These are phyloP conservation scores for Gallinago jamesoni DNA, from an alignment of 2,113 vertebrate genomes.

Conservation along the genomic window DNA sequence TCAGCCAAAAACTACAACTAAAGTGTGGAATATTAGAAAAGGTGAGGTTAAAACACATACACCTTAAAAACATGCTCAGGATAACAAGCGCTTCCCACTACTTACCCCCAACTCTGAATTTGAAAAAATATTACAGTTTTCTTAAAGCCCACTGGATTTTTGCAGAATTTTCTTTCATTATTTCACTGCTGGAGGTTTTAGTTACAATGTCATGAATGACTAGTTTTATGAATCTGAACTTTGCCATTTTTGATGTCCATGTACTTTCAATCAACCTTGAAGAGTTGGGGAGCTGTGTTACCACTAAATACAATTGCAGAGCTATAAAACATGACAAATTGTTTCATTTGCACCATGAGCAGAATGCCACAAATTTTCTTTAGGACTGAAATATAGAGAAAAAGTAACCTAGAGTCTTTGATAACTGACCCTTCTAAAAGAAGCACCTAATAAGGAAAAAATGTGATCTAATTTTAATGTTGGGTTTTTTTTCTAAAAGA, in stretches of 20 bases:
- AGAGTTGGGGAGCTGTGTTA: neutral
- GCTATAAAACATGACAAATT: neutral
- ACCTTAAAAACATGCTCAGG: neutral
- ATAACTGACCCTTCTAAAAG: neutral
- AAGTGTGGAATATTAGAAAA: neutral
- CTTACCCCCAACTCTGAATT: neutral
- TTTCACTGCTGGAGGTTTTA: neutral
- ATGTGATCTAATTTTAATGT: neutral
- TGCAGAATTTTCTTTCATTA: neutral
- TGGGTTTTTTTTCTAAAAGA: neutral
- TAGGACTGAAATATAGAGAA: neutral
- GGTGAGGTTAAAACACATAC: neutral
- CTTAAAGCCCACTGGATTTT: neutral
- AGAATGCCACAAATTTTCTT: neutral
- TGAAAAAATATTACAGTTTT: neutral
- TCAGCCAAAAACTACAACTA: neutral
- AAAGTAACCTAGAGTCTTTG: neutral
- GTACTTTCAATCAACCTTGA: neutral
- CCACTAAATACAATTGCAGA: neutral
- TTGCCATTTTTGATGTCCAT: neutral
- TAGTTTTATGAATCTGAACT: slow-evolving; percentile 17
- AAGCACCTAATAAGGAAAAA: neutral
- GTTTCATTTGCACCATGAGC: neutral
- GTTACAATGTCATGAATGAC: neutral
- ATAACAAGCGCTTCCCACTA: neutral